phyloP scores from a whole-genome alignment of 2,113 vertebrate species.

The Cottus gobio region DNA sequence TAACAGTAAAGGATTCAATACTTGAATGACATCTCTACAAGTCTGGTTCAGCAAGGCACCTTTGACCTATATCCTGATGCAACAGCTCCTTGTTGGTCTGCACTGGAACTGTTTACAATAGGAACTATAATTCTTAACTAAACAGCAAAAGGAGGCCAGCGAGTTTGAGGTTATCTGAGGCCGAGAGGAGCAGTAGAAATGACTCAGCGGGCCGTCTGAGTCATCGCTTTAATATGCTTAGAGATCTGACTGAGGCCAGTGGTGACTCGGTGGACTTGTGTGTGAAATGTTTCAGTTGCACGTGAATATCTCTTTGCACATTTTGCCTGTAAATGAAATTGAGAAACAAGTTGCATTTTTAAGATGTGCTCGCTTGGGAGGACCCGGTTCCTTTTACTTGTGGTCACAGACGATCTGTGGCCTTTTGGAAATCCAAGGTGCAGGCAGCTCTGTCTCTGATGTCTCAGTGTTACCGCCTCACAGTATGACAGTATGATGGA shows the following conservation, averaged over 20 bases:
- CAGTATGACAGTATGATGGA: neutral
- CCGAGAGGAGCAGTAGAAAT: constrained; percentile 40
- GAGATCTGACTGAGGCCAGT: constrained; percentile 19
- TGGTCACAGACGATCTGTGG: neutral
- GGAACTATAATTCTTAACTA: constrained; percentile 34
- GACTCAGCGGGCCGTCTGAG: constrained; percentile 60
- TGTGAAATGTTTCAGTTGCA: constrained; percentile 12
- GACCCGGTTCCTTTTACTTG: neutral
- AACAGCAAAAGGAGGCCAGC: constrained; percentile 33
- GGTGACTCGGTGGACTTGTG: constrained; percentile 8
- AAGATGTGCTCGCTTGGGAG: neutral
- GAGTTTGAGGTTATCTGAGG: constrained; percentile 51
- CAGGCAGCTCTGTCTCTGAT: no score
- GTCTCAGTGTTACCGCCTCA: neutral
- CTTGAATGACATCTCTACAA: neutral
- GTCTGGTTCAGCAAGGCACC: constrained; percentile 13
- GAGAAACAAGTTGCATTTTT: constrained; percentile 2
- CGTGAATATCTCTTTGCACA: constrained; percentile 11
- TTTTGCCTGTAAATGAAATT: constrained; percentile 17
- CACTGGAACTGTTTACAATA: constrained; percentile 35
- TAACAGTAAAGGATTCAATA: neutral
- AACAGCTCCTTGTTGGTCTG: constrained; percentile 23
- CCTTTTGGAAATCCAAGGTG: neutral
- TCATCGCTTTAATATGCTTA: constrained; percentile 48
- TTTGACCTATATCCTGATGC: constrained; percentile 11